phyloP scores from a whole-genome alignment of 2,113 vertebrate genomes.

The Chlorodrepanis virens region DNA sequence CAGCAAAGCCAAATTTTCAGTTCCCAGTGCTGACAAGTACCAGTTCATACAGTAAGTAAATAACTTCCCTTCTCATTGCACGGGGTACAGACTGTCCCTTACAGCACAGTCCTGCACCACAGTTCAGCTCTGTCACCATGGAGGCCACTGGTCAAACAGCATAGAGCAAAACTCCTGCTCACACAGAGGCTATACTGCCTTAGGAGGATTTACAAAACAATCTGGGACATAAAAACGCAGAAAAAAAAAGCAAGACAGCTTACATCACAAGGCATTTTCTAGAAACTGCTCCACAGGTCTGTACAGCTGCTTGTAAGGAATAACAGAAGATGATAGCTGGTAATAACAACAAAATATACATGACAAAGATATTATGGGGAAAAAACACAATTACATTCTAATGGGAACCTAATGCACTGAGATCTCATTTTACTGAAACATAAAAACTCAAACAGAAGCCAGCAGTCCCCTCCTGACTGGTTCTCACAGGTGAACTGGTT shows the following conservation, averaged over 20 bases:
- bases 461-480: slow-evolving; percentile 14
- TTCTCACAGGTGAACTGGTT: slow-evolving; percentile 49
- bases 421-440: slow-evolving; percentile 46
- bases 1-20: neutral
- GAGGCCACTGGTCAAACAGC: neutral
- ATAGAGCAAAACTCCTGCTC: neutral
- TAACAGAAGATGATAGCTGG: neutral
- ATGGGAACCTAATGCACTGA: neutral
- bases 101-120: accelerated
- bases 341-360: slow-evolving; percentile 20
- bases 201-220: neutral
- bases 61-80: neutral
- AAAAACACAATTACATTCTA: slow-evolving; percentile 23
- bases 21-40: neutral
- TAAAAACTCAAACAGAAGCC: slow-evolving; percentile 43
- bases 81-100: neutral
- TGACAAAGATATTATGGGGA: slow-evolving; percentile 18
- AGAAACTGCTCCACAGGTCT: neutral
- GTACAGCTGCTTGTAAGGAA: neutral
- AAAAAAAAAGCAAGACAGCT: neutral
- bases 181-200: neutral
- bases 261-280: neutral
- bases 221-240: neutral
- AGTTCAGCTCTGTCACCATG: accelerated
- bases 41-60: neutral